Percentiles rank a stretch among this genome's conserved stretches.
phyloP scores from a whole-genome alignment of 2,797 vertebrate species.

The Neosalanx taihuensis region DNA sequence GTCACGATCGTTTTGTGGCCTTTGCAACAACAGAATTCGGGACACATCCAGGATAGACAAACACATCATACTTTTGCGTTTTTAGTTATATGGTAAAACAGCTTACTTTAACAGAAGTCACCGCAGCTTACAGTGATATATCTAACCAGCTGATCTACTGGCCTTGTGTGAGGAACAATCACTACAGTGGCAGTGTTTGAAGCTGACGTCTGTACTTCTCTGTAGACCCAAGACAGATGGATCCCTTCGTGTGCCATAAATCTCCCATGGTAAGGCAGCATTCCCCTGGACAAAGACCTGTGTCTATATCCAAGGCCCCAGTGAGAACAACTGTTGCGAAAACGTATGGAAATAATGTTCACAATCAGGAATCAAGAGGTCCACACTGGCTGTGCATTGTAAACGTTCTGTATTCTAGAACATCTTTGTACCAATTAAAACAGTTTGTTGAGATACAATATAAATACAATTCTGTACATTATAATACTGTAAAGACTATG shows the following conservation, averaged over 20 bases:
- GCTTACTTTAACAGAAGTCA: too few relatives aligned
- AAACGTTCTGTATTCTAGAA: conserved; percentile 93
- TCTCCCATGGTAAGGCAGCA: conserved; percentile 11
- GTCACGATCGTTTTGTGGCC: background rate
- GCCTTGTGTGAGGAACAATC: background rate
- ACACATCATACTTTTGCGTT: too few relatives aligned
- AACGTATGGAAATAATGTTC: background rate
- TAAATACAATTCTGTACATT: conserved; percentile 99
- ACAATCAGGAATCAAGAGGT: conserved; percentile 48
- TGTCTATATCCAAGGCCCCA: background rate
- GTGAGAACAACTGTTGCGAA: conserved; percentile 1
- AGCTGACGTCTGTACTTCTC: background rate
- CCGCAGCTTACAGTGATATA: background rate
- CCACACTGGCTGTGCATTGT: conserved; percentile 56
- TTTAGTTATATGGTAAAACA: too few relatives aligned
- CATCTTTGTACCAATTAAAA: conserved; percentile 92
- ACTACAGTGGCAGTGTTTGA: background rate
- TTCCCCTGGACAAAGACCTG: background rate
- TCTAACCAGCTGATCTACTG: background rate
- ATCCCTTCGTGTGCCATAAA: background rate
- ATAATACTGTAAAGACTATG: conserved; percentile 86
- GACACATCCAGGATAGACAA: too few relatives aligned
- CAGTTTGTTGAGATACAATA: conserved; percentile 83
- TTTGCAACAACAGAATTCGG: background rate
- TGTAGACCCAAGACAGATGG: conserved; percentile 6